phyloP scores from a whole-genome alignment of 2,888 invertebrate species.

The Pseudanteris insignis region DNA sequence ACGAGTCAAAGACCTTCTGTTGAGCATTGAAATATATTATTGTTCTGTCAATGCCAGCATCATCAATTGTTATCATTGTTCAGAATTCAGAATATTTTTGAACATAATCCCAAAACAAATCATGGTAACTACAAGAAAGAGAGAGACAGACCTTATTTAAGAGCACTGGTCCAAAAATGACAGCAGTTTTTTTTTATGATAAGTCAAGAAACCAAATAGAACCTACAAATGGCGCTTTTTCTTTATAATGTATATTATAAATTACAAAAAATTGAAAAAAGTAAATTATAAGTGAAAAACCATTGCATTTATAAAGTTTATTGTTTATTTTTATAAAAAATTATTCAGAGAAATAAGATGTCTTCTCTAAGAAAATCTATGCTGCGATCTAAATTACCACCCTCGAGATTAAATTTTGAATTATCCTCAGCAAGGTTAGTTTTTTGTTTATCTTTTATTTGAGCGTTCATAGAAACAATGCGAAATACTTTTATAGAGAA shows the following conservation, averaged over 20 bases:
- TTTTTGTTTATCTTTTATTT: slow-evolving; percentile 11
- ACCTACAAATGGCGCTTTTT: slow-evolving; percentile 14
- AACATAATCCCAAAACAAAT: no score
- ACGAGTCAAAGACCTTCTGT: no score
- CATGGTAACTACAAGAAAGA: no score
- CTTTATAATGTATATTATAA: slow-evolving; percentile 3
- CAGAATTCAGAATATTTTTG: no score
- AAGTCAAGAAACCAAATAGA: no score
- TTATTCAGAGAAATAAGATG: slow-evolving; percentile 66
- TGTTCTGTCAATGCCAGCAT: no score
- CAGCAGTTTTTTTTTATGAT: neutral
- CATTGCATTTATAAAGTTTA: no score
- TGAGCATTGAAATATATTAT: no score
- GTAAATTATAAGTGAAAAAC: neutral
- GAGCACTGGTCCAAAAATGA: neutral
- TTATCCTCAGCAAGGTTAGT: slow-evolving; percentile 58
- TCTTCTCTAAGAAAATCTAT: slow-evolving; percentile 77
- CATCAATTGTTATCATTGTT: no score
- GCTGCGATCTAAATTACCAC: slow-evolving; percentile 75
- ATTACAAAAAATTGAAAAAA: slow-evolving; percentile 1
- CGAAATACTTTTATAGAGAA: no score
- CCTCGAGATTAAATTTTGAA: slow-evolving; percentile 61
- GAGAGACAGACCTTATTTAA: no score
- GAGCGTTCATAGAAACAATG: no score
- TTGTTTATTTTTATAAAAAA: neutral